Evolutionary conservation across 2,888 invertebrate genomes (phyloP).

Genomic region (Acanthopleura granulata): DNA sequence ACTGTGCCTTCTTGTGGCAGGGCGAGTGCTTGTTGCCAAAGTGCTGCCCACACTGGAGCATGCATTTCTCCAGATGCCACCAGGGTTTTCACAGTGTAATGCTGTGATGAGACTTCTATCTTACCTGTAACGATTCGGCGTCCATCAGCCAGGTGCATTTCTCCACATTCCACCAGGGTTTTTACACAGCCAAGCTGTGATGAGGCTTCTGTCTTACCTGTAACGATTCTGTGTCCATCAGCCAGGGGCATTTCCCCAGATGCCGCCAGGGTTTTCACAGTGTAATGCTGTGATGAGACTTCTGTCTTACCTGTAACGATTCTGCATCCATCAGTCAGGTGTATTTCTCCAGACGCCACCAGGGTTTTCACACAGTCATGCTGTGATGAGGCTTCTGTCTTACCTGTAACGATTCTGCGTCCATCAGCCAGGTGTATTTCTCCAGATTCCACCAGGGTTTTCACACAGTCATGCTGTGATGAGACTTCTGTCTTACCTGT

Average conservation of each 20-base stretch:
- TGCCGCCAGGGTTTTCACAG: constrained; percentile 91
- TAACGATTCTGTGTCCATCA: constrained; percentile 90
- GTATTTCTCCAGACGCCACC: constrained; percentile 96
- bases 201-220: constrained; percentile 38
- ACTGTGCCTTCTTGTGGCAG: too few species aligned
- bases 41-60: too few species aligned
- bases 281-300: too few species aligned
- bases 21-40: too few species aligned
- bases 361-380: constrained; percentile 80
- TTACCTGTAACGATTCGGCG: constrained; percentile 43
- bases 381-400: background rate
- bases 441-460: constrained; percentile 94
- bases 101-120: too few species aligned
- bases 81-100: too few species aligned
- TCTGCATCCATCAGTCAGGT: constrained; percentile 91
- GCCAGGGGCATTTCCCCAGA: constrained; percentile 95
- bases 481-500: constrained; percentile 42
- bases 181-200: too few species aligned
- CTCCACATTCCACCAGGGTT: constrained; percentile 75
- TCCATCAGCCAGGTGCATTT: constrained; percentile 64
- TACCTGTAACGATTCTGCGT: constrained; percentile 80
- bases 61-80: constrained; percentile 88
- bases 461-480: constrained; percentile 72
- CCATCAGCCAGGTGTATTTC: constrained; percentile 97
- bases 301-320: constrained; percentile 75